phyloP scores from a whole-genome alignment of 2,888 invertebrate species.

The Ommatoiulus sabulosus region DNA sequence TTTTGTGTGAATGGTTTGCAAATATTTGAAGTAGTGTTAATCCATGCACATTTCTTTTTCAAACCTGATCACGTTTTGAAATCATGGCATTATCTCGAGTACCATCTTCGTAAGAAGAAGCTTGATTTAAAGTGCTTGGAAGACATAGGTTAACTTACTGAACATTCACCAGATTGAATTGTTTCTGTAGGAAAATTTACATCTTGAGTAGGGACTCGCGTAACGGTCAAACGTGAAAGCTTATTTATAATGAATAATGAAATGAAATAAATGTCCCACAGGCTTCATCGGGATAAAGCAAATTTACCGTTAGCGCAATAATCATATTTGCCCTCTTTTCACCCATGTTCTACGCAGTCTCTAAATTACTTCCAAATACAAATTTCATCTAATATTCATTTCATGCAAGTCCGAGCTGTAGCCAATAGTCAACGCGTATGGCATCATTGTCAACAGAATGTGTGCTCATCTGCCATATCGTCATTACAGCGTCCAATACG shows the following conservation, averaged over 20 bases:
- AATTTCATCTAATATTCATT: background rate
- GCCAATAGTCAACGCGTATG: background rate
- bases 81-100: too few species aligned
- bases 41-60: too few species aligned
- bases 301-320: background rate
- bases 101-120: too few species aligned
- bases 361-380: background rate
- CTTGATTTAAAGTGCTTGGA: too few species aligned
- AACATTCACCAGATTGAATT: too few species aligned
- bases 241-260: background rate
- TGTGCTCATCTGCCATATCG: background rate
- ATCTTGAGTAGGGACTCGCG: too few species aligned
- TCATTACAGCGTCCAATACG: background rate
- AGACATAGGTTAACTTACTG: too few species aligned
- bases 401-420: background rate
- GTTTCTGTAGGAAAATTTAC: too few species aligned
- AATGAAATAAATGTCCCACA: background rate
- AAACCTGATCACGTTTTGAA: too few species aligned
- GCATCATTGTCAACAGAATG: background rate
- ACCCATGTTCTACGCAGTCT: background rate
- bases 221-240: background rate
- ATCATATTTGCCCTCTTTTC: background rate
- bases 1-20: too few species aligned
- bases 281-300: background rate
- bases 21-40: too few species aligned